Percentiles rank a stretch among this genome's conserved stretches.
phyloP scores from a whole-genome alignment of 2,888 invertebrate genomes.

The Ormyrus rosae region DNA sequence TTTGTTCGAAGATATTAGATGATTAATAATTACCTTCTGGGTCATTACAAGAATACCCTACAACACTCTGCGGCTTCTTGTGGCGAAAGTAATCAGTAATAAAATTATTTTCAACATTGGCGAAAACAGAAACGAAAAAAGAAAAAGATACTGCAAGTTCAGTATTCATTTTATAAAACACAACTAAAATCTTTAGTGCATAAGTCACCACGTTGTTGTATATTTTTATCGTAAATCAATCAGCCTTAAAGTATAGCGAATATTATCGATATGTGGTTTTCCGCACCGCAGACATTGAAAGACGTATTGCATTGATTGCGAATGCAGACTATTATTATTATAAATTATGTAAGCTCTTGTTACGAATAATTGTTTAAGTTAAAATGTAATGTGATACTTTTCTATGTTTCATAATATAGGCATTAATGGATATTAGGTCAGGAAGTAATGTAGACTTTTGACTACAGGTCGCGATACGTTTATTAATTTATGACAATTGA shows the following conservation, averaged over 20 bases:
- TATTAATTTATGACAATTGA: no score
- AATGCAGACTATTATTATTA: conserved; percentile 62
- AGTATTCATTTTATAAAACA: conserved; percentile 6
- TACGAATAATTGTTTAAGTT: no score
- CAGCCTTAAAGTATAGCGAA: background rate
- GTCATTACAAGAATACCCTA: conserved; percentile 27
- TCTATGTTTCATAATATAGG: no score
- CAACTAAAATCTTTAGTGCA: conserved; percentile 14
- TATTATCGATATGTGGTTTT: background rate
- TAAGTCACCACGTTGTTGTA: conserved; percentile 58
- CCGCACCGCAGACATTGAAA: background rate
- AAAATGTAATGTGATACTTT: no score
- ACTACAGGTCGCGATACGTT: no score
- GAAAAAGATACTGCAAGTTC: background rate
- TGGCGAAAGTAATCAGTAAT: conserved; percentile 41
- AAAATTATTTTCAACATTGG: conserved; percentile 15
- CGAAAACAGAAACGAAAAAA: background rate
- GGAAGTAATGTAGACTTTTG: no score
- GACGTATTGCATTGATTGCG: conserved; percentile 56
- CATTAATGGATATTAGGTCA: no score
- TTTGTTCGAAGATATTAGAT: background rate
- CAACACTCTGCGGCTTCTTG: conserved; percentile 22
- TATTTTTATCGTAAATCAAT: background rate
- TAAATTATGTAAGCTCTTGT: background rate
- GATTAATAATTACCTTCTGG: conserved; percentile 17